phyloP scores from a whole-genome alignment of 2,888 invertebrate species.

The Nomada ferruginata region DNA sequence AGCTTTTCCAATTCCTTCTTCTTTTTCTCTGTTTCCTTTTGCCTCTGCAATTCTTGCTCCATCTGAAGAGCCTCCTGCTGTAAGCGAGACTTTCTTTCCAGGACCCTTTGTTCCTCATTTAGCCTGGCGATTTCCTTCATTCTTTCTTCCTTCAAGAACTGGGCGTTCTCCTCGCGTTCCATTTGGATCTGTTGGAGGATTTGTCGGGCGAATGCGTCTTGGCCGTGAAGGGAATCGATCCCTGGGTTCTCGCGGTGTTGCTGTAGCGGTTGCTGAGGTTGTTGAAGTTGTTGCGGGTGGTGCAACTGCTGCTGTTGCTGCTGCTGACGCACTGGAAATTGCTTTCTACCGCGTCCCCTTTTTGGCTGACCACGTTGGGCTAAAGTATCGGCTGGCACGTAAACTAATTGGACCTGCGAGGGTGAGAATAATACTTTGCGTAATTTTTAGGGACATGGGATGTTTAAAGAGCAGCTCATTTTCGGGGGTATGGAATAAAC shows the following conservation, averaged over 20 bases:
- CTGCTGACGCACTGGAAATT: slow-evolving; percentile 66
- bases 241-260: slow-evolving; percentile 50
- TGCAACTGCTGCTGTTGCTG: slow-evolving; percentile 34
- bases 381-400: slow-evolving; percentile 92
- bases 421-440: background rate
- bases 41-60: slow-evolving; percentile 77
- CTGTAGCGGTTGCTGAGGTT: slow-evolving; percentile 59
- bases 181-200: slow-evolving; percentile 79
- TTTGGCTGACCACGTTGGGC: slow-evolving; percentile 85
- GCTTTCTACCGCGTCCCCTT: slow-evolving; percentile 74
- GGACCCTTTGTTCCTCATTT: slow-evolving; percentile 77
- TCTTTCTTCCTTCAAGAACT: slow-evolving; percentile 77
- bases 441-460: background rate
- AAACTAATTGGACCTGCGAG: slow-evolving; percentile 89
- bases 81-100: slow-evolving; percentile 76
- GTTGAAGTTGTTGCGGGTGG: slow-evolving; percentile 14
- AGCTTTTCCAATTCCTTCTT: slow-evolving; percentile 77
- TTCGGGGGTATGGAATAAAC: background rate
- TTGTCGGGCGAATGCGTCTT: slow-evolving; percentile 76
- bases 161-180: slow-evolving; percentile 77
- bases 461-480: background rate
- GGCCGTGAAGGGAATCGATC: slow-evolving; percentile 45
- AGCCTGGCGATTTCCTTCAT: slow-evolving; percentile 78
- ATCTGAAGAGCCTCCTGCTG: slow-evolving; percentile 73
- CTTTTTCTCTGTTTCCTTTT: slow-evolving; percentile 78